phyloP scores from a whole-genome alignment of 2,888 invertebrate species.

The Griposia aprilina region DNA sequence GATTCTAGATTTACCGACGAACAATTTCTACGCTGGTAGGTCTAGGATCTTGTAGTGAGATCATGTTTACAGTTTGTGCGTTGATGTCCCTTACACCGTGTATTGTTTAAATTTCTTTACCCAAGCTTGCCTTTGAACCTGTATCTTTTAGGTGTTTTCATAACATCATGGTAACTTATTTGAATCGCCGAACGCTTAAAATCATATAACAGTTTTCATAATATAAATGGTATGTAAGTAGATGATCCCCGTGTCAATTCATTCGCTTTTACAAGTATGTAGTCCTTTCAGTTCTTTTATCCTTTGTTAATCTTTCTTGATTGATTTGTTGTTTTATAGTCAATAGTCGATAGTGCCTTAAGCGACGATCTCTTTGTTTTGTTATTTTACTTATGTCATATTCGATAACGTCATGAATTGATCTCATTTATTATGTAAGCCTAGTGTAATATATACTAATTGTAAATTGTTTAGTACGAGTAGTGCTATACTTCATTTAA shows the following conservation, averaged over 20 bases:
- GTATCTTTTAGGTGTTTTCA: background rate
- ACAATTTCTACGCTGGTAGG: background rate
- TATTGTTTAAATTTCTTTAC: background rate
- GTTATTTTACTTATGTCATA: no score
- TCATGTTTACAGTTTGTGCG: background rate
- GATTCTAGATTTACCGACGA: background rate
- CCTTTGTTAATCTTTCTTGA: conserved; percentile 12
- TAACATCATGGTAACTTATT: background rate
- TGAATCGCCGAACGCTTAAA: no score
- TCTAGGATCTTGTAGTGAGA: background rate
- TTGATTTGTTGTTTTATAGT: no score
- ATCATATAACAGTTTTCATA: background rate
- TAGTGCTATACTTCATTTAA: no score
- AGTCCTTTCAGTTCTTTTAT: conserved; percentile 5
- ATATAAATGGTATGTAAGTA: background rate
- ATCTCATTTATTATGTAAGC: no score
- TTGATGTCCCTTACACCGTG: background rate
- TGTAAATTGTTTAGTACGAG: no score
- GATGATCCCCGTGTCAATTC: background rate
- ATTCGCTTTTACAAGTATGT: background rate
- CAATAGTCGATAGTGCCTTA: no score
- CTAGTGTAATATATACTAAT: no score
- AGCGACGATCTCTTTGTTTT: no score
- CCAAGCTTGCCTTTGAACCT: background rate
- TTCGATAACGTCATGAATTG: no score